Percentiles rank a stretch among this genome's conserved stretches.
Evolutionary conservation across 2,888 invertebrate species (phyloP).

Genomic region (Leucania comma): DNA sequence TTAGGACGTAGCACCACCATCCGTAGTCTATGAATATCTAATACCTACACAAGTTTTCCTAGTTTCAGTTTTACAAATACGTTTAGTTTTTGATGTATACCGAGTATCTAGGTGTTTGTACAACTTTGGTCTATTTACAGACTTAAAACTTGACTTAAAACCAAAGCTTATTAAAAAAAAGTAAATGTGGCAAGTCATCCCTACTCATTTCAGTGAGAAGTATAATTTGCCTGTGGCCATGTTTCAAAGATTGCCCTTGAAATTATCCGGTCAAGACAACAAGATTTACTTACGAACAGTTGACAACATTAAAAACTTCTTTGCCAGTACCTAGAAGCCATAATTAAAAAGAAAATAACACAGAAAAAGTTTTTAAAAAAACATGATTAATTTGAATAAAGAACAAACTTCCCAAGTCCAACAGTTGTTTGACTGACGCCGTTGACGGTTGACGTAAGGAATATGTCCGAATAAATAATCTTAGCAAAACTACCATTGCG

Average conservation of each 20-base stretch:
- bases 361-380: background rate
- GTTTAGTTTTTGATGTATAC: conserved; percentile 2
- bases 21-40: conserved; percentile 62
- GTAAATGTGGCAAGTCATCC: conserved; percentile 2
- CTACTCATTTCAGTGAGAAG: conserved; percentile 1
- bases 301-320: background rate
- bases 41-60: conserved; percentile 56
- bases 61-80: conserved; percentile 42
- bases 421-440: conserved; percentile 23
- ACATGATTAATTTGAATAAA: conserved; percentile 27
- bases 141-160: background rate
- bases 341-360: conserved; percentile 22
- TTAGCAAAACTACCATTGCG: conserved; percentile 62
- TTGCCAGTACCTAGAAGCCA: background rate
- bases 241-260: conserved; percentile 8
- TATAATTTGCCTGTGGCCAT: background rate
- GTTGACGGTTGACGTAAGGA: conserved; percentile 45
- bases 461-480: conserved; percentile 44
- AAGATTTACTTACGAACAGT: background rate
- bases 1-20: conserved; percentile 58
- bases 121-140: conserved; percentile 13
- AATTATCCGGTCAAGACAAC: background rate
- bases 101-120: conserved; percentile 10
- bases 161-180: conserved; percentile 9
- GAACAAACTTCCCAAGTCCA: conserved; percentile 20